Evolutionary conservation across 2,888 invertebrate species (phyloP), one percentile per base, ranked within the genome.

Genomic region (Helicoverpa assulta): DNA sequence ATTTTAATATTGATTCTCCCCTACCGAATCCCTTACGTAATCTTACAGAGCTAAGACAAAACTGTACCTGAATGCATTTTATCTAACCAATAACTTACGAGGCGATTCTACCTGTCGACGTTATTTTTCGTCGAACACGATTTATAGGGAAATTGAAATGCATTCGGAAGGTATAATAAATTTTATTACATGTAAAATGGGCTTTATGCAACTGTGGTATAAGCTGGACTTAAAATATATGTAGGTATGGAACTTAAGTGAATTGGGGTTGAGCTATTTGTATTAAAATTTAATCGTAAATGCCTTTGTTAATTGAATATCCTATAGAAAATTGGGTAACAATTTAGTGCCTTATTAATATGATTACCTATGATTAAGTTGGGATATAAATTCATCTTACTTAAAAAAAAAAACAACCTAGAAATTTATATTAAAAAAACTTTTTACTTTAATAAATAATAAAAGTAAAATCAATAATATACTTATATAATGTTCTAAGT

Each of bases 101-200:
- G 65, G 43, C 73, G 66, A 72, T 78, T 77, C 56, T 18, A 56
- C 55, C 63, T 51, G 71, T 65, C 73, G 58, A 60, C 73, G 62
- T 63, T 63, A 70, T 70, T 81, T 80, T 73, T 70, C 73, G 69
- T 55, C 57, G 64, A 73, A 55, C 40, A 52, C 43, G 70, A 81
- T 81, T 73, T 81, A 79, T 79, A 33, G 52, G 58, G 62, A 65
- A 62, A 80, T 59, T 72, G 65, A 81, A 81, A 81, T 79, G 81
- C 81, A 77, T 73, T 73, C 33, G 58, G 58, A 56, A 59, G 52
- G 33, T 65, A 57, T 54, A 80, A 67, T 80, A 58, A 55, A 60
- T 68, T 73, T 78, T 73, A 54, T 73, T 78, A 51, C 51, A 54
- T 29, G 33, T 51, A 53, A 61, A 78, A 75, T 66, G 56, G 65